Evolutionary conservation across 2,888 invertebrate species (phyloP).

Genomic region (Tridacna crocea): DNA sequence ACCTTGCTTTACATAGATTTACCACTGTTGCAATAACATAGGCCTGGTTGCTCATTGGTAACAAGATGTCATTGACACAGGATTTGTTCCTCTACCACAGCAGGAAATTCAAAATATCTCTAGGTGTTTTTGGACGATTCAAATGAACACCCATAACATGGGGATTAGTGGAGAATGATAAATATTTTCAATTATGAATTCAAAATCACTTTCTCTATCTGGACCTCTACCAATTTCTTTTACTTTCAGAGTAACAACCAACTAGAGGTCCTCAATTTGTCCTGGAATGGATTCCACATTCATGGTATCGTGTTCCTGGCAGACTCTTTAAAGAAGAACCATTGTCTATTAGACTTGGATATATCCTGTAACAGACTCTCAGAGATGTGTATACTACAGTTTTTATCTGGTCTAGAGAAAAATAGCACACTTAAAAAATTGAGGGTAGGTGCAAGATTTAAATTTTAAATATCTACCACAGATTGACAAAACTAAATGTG

Average conservation of each 20-base stretch:
- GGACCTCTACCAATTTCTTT: background rate
- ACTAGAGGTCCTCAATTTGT: conserved; percentile 70
- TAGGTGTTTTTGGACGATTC: background rate
- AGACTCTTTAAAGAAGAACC: conserved; percentile 68
- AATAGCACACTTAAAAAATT: conserved; percentile 73
- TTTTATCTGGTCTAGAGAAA: conserved; percentile 71
- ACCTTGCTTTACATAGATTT: too few relatives aligned
- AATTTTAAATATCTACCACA: background rate
- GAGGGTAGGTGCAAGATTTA: conserved; percentile 45
- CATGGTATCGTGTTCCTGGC: conserved; percentile 70
- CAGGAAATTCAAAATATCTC: too few relatives aligned
- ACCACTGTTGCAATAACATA: too few relatives aligned
- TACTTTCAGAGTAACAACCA: conserved; percentile 69
- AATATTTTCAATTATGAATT: too few relatives aligned
- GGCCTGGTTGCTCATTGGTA: too few relatives aligned
- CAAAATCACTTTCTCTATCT: too few relatives aligned
- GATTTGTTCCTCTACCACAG: too few relatives aligned
- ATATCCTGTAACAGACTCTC: conserved; percentile 78
- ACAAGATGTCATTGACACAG: too few relatives aligned
- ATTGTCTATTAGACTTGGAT: conserved; percentile 70
- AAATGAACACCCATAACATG: too few relatives aligned
- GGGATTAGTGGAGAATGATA: too few relatives aligned
- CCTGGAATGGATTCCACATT: conserved; percentile 78
- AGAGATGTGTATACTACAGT: conserved; percentile 65
- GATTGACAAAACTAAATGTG: background rate